Conservation (phyloP, 1,140 invertebrate species). For the Drosophila nannoptera region DNA sequence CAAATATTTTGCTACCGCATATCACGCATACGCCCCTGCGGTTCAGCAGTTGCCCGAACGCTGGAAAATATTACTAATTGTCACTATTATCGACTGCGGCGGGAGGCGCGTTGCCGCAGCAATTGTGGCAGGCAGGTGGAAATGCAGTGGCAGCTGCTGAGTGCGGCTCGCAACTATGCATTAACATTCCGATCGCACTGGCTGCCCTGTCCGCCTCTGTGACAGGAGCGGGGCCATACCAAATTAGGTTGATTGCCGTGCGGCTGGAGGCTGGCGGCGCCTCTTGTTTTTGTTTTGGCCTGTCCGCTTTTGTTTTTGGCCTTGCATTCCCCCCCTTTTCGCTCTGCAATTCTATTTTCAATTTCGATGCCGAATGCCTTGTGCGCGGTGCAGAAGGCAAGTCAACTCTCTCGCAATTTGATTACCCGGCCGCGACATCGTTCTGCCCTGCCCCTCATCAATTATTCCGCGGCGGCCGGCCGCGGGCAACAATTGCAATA, state of each 20-base stretch:
- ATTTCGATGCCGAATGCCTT: slow-evolving; percentile 44
- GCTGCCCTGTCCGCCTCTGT: slow-evolving; percentile 2
- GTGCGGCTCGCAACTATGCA: slow-evolving; percentile 31
- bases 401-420: slow-evolving; percentile 68
- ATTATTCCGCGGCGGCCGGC: slow-evolving; percentile 54
- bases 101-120: neutral
- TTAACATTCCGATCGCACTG: slow-evolving; percentile 38
- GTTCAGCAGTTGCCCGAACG: slow-evolving; percentile 6
- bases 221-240: slow-evolving; percentile 38
- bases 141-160: slow-evolving; percentile 25
- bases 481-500: slow-evolving; percentile 71
- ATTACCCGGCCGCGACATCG: slow-evolving; percentile 44
- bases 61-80: slow-evolving; percentile 32
- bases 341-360: neutral
- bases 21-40: slow-evolving; percentile 33
- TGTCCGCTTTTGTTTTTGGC: slow-evolving; percentile 1
- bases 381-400: slow-evolving; percentile 45
- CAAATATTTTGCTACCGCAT: neutral
- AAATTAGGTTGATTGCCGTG: slow-evolving; percentile 73
- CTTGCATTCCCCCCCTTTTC: neutral
- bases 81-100: slow-evolving; percentile 23
- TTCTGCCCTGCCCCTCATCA: slow-evolving; percentile 53
- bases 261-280: slow-evolving; percentile 34
- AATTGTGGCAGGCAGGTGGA: slow-evolving; percentile 20
- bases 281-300: slow-evolving; percentile 2